Base-by-base conservation (phyloP, 2,888 invertebrate genomes). In the Synanthedon formicaeformis region DNA sequence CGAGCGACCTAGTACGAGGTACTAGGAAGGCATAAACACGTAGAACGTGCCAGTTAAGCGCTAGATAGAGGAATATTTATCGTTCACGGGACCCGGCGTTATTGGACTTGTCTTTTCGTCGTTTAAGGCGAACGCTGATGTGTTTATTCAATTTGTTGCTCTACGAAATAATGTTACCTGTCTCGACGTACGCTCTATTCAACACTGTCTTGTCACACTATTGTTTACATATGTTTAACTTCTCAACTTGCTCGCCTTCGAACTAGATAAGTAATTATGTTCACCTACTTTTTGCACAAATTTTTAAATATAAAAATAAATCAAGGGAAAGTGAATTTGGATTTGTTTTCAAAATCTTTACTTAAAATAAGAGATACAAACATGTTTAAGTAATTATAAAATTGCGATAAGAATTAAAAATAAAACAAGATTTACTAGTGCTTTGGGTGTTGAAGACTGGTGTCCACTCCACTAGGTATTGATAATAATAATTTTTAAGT, bases 91-190 rank as follows among this genome's bases (percentile, higher is more conserved):
- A 64, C 71, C 65, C 71, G 65, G 64, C 76, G 70, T 77, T 84
- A 84, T 85, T 82, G 81, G 80, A 75, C 73, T 80, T 82, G 84
- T 81, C 82, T 85, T 81, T 80, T 78, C 76, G 72, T 70, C 82
- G 81, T 81, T 82, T 81, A 81, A 81, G 79, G 77, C 70, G 71
- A 68, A 72, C 72, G 73, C 67, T 81, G 81, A 85, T 81, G 84
- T 84, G 84, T 81, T 83, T 81, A 86, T 86, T 85, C 81, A 84
- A 85, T 86, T 86, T 85, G 78, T 71, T 75, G 69, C 66, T 74
- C 70, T 66, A 67, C 69, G 72, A 80, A 83, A 84, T 81, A 77
- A 76, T 77, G 81, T 85, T 84, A 81, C 78, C 73, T 79, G 70
- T 70, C 69, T 66, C 45, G 45, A 45, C 45, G 45, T 45, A 13